Percentiles rank a stretch among this genome's conserved stretches.
Conservation (phyloP, 53 echinoderm and acorn worm species). For the Patiria pectinifera region DNA sequence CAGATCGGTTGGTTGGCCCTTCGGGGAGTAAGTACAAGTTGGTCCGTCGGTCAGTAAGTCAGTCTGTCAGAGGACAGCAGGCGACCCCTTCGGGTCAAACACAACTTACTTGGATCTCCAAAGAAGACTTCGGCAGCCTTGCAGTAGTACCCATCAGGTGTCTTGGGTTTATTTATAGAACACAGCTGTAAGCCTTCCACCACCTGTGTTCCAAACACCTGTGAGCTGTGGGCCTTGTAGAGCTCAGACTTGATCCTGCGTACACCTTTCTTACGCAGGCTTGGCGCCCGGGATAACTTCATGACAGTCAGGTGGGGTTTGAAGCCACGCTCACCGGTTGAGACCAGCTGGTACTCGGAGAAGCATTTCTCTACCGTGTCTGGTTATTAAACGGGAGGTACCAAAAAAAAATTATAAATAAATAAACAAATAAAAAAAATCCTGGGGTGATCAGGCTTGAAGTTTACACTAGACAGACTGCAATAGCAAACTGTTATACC, state of each 20-base stretch:
- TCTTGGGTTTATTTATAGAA: conserved; percentile 97
- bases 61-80: too few species aligned
- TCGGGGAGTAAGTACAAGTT: too few species aligned
- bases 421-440: not conserved
- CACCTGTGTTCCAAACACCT: conserved; percentile 81
- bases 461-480: not conserved
- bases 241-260: conserved; percentile 97
- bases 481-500: not conserved
- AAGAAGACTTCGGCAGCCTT: conserved; percentile 87
- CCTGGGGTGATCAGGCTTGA: not conserved
- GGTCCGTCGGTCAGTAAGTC: too few species aligned
- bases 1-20: too few species aligned
- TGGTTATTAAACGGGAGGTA: conserved; percentile 14
- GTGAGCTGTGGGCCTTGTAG: conserved; percentile 81
- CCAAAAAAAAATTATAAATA: not conserved
- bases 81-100: too few species aligned
- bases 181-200: conserved; percentile 89
- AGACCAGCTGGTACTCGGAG: conserved; percentile 81
- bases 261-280: conserved; percentile 97
- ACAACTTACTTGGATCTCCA: conserved; percentile 67
- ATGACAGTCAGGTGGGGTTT: conserved; percentile 99
- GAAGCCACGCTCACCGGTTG: conserved; percentile 97
- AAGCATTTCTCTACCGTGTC: conserved; percentile 93
- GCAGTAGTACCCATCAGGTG: conserved; percentile 89
- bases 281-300: conserved; percentile 96